Base-by-base conservation (phyloP, 2,888 invertebrate species). In the Epiblema foenella region DNA sequence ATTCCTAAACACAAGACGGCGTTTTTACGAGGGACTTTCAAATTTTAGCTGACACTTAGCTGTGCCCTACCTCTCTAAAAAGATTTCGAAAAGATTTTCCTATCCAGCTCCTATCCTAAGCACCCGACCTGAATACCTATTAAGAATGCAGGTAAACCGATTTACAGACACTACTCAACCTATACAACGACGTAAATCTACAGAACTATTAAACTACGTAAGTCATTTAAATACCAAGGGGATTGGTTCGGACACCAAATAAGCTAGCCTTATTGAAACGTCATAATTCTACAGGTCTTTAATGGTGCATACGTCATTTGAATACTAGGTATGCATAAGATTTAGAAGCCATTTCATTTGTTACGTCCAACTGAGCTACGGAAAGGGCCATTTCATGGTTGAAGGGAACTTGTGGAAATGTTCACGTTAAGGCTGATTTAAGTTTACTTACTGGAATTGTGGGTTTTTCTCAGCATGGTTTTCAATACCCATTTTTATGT, bases 381-480 rank as follows among this genome's bases (percentile, higher is more conserved):
- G 59, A 59, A 59, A 58, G 59, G 59, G 15, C 59, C 59, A 37
- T 59, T 59, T 59, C 59, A 59, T 15, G 59, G 39, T 39, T 59
- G 20, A 42, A n/a, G 15, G 37, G 17, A 37, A 59, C 59, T 42
- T 59, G 20, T 33, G 12, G 39, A 12, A 5, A 15, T 12, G 18
- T 59, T 59, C 12, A 4, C 15, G 11, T 42, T 18, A 39, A 39
- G 59, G 42, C 15, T 42, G 12, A 8, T 29, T 29, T 42, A 20
- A 59, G 42, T 18, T 37, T 11, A 29, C 33, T 33, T 54, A 18
- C 37, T 58, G 33, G 37, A 17, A 37, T 37, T 8, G 37, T n/a
- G 11, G 33, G 29, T n/a, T 5, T 12, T 37, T 8, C 2, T 18
- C n/a, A 15, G 17, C 11, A 12, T 4, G 39, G 2, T 11, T 39